Evolutionary conservation across 2,888 invertebrate species (phyloP).

Genomic region (Perithous albicinctus): DNA sequence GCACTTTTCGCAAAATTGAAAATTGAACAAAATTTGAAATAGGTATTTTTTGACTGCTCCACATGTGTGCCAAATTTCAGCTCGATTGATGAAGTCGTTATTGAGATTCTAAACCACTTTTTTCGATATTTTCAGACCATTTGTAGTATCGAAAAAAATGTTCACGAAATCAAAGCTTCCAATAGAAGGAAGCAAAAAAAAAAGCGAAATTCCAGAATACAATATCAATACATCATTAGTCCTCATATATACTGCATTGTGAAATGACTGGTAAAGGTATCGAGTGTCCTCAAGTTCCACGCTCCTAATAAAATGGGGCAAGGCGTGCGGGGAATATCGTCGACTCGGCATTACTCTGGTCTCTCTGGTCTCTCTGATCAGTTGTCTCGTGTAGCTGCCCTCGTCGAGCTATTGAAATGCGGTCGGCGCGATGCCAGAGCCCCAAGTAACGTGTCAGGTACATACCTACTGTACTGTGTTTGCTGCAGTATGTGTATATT

Average conservation of each 20-base stretch:
- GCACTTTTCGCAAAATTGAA: too few species aligned
- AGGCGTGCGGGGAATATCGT: conserved; percentile 38
- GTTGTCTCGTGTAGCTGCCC: conserved; percentile 24
- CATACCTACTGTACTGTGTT: conserved; percentile 63
- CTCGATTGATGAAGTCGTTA: too few species aligned
- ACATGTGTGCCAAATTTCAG: too few species aligned
- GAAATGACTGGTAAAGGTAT: not conserved
- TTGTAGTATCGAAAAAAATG: too few species aligned
- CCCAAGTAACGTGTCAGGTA: conserved; percentile 71
- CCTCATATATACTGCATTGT: not conserved
- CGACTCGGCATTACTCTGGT: conserved; percentile 25
- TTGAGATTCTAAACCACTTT: too few species aligned
- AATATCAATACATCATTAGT: not conserved
- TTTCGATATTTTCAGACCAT: too few species aligned
- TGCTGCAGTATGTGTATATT: not conserved
- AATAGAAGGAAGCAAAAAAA: too few species aligned
- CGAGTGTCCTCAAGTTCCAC: conserved; percentile 28
- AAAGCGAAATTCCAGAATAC: conserved; percentile 5
- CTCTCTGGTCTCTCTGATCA: conserved; percentile 17
- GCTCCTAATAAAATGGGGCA: conserved; percentile 9
- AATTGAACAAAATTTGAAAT: too few species aligned
- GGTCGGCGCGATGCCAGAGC: conserved; percentile 59
- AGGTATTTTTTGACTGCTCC: too few species aligned
- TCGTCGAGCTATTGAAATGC: conserved; percentile 57
- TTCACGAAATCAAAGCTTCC: too few species aligned